phyloP scores from a whole-genome alignment of 2,797 vertebrate genomes.

The Acipenser oxyrinchus region DNA sequence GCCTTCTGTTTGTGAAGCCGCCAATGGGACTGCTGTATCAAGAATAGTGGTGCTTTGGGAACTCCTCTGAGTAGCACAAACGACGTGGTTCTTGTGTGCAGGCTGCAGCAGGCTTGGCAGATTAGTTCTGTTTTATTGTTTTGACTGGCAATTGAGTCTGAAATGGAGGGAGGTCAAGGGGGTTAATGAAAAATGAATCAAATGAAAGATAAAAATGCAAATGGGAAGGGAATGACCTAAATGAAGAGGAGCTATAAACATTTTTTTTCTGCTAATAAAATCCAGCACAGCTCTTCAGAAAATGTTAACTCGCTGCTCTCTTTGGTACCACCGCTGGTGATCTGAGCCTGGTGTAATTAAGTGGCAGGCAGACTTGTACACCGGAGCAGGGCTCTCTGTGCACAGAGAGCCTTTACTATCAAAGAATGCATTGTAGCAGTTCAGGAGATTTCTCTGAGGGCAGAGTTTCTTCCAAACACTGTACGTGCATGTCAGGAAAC shows the following conservation, averaged over 20 bases:
- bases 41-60: too few relatives aligned
- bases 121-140: too few relatives aligned
- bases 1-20: too few relatives aligned
- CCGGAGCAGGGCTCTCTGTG: not conserved
- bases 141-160: too few relatives aligned
- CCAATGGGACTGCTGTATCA: too few relatives aligned
- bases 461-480: not conserved
- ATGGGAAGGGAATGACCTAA: not conserved
- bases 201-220: not conserved
- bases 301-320: not conserved
- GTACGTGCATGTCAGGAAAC: not conserved
- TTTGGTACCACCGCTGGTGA: not conserved
- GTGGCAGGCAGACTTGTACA: not conserved
- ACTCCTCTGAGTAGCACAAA: too few relatives aligned
- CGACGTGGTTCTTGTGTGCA: too few relatives aligned
- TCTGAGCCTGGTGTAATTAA: not conserved
- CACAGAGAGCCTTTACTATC: not conserved
- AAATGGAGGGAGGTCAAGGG: too few relatives aligned
- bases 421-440: not conserved
- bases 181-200: too few relatives aligned
- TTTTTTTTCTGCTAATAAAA: not conserved
- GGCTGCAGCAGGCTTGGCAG: too few relatives aligned
- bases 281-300: too few relatives aligned
- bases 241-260: not conserved
- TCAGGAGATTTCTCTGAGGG: conserved; percentile 1